A percentile compares a stretch with the other conserved stretches of the same genome.
Evolutionary conservation across 2,113 vertebrate genomes (phyloP).

Genomic region (Phoxinus phoxinus): DNA sequence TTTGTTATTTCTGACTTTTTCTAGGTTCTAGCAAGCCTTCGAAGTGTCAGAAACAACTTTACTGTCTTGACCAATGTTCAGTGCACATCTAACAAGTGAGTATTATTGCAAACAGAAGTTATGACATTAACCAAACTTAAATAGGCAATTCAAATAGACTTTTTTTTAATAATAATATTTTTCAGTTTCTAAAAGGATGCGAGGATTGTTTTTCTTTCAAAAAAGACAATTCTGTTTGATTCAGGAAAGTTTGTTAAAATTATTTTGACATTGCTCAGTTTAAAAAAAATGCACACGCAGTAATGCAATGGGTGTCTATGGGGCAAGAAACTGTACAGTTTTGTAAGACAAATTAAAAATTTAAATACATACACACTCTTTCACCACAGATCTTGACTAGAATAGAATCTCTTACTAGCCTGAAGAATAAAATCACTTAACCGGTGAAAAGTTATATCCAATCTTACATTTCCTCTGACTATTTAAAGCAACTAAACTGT

Average conservation of each 20-base stretch:
- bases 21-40: conserved; percentile 92
- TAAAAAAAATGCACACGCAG: background rate
- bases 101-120: background rate
- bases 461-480: background rate
- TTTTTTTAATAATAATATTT: no score
- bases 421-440: background rate
- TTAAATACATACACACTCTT: background rate
- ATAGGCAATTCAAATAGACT: background rate
- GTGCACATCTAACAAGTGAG: conserved; percentile 94
- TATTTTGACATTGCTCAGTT: background rate
- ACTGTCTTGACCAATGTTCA: conserved; percentile 94
- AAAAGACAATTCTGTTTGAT: background rate
- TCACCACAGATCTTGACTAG: background rate
- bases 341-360: background rate
- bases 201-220: background rate
- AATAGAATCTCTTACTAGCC: background rate
- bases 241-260: background rate
- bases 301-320: background rate
- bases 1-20: conserved; percentile 29
- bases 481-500: background rate
- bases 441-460: background rate
- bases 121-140: background rate
- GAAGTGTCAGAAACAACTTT: conserved; percentile 97
- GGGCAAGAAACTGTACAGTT: background rate
- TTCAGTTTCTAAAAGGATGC: no score